phyloP scores from a whole-genome alignment of 2,888 invertebrate species.

The Drosophila affinis region DNA sequence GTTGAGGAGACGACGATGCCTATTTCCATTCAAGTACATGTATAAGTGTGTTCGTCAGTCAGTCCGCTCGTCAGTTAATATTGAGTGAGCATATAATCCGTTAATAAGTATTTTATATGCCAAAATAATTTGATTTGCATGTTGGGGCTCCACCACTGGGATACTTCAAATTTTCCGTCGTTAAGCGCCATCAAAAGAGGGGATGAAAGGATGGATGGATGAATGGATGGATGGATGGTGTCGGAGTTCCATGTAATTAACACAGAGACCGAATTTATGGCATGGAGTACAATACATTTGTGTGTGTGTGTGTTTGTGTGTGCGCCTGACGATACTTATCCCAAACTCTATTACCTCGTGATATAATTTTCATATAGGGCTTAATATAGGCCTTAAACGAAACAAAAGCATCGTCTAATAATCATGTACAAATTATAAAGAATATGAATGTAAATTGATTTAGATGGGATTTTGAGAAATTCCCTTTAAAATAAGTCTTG shows the following conservation, averaged over 20 bases:
- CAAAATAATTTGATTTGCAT: conserved; percentile 73
- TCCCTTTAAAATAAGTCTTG: not conserved
- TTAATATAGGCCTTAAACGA: not conserved
- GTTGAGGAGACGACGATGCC: not conserved
- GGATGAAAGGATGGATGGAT: not conserved
- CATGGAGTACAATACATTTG: conserved; percentile 37
- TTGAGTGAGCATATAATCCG: conserved; percentile 52
- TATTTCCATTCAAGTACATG: not conserved
- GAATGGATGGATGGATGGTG: conserved; percentile 15
- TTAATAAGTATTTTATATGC: conserved; percentile 65
- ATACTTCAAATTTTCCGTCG: conserved; percentile 41
- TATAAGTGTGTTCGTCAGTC: not conserved
- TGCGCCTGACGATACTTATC: not conserved
- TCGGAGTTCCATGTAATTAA: conserved; percentile 46
- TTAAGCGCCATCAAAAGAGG: conserved; percentile 19
- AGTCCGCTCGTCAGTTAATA: conserved; percentile 42
- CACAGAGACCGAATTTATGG: conserved; percentile 42
- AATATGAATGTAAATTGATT: not conserved
- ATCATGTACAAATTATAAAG: not conserved
- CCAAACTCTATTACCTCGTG: not conserved
- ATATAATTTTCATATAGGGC: not conserved
- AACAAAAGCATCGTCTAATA: not conserved
- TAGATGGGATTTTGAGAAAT: not conserved
- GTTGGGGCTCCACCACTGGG: conserved; percentile 27
- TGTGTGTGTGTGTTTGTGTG: not conserved